phyloP scores from a whole-genome alignment of 2,797 vertebrate species.

The Aselliscus stoliczkanus region DNA sequence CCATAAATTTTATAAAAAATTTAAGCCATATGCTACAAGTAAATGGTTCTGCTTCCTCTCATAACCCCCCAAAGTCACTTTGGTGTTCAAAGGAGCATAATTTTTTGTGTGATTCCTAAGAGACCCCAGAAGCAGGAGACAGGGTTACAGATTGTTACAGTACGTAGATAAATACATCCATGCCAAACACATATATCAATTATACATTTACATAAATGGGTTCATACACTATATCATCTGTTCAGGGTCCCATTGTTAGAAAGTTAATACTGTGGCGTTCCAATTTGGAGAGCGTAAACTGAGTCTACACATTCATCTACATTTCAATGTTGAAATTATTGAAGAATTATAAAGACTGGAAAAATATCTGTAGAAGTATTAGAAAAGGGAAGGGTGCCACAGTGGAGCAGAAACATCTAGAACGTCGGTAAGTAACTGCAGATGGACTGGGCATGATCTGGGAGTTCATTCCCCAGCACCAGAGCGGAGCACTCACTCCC shows the following conservation, averaged over 20 bases:
- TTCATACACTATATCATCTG: not conserved
- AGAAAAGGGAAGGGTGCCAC: not conserved
- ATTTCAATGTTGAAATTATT: not conserved
- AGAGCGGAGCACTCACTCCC: not conserved
- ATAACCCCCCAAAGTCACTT: not conserved
- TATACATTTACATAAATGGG: not conserved
- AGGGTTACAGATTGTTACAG: not conserved
- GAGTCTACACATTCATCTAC: not conserved
- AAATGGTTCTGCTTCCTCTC: not conserved
- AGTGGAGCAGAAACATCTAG: not conserved
- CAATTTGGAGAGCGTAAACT: not conserved
- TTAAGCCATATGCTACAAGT: not conserved
- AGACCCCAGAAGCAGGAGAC: not conserved
- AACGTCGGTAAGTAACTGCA: not conserved
- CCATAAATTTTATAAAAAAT: conserved; percentile 23
- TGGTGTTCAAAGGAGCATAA: not conserved
- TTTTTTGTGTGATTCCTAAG: not conserved
- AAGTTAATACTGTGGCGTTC: not conserved
- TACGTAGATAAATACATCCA: not conserved
- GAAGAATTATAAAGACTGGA: not conserved
- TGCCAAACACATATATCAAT: not conserved
- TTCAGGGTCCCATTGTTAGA: not conserved
- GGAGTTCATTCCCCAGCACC: not conserved
- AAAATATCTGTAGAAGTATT: not conserved
- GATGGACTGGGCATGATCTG: not conserved